Conservation (phyloP, 2,888 invertebrate species). For the Trissolcus japonicus region DNA sequence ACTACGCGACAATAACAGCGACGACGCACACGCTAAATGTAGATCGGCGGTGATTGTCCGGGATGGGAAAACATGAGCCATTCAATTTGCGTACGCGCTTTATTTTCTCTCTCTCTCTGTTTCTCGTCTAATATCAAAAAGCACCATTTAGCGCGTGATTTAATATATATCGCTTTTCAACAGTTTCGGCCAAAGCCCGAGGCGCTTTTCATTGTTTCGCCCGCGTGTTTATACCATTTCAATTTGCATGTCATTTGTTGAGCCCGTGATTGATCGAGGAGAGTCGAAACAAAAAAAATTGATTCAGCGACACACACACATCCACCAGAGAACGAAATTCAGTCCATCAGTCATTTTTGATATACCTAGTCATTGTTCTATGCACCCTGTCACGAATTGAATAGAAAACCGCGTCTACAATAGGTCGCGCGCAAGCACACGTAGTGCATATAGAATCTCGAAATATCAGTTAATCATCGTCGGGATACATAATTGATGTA, state of each 20-base stretch:
- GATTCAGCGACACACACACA: constrained; percentile 7
- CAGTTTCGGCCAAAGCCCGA: too few relatives aligned
- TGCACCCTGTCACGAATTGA: constrained; percentile 8
- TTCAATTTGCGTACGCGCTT: constrained; percentile 40
- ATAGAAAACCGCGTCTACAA: constrained; percentile 13
- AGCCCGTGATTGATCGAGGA: constrained; percentile 9
- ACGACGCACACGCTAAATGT: constrained; percentile 41
- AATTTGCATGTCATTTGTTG: constrained; percentile 27
- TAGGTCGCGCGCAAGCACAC: background rate
- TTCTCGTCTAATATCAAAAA: constrained; percentile 41
- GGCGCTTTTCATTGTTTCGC: background rate
- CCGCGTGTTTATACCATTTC: constrained; percentile 21
- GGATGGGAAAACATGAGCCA: constrained; percentile 43
- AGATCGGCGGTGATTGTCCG: constrained; percentile 44
- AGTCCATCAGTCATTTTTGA: constrained; percentile 26
- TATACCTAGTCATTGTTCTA: constrained; percentile 13
- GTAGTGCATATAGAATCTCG: constrained; percentile 1
- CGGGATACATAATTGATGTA: constrained; percentile 11
- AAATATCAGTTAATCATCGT: constrained; percentile 16
- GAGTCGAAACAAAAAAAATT: constrained; percentile 14
- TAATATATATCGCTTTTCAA: constrained; percentile 21
- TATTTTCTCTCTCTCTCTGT: too few relatives aligned
- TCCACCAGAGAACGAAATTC: constrained; percentile 2
- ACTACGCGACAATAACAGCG: constrained; percentile 59
- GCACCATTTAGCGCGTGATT: constrained; percentile 34